These are phyloP conservation scores for Syngnathus floridae DNA, from an alignment of 2,113 vertebrate species.

Conservation along the genomic window DNA sequence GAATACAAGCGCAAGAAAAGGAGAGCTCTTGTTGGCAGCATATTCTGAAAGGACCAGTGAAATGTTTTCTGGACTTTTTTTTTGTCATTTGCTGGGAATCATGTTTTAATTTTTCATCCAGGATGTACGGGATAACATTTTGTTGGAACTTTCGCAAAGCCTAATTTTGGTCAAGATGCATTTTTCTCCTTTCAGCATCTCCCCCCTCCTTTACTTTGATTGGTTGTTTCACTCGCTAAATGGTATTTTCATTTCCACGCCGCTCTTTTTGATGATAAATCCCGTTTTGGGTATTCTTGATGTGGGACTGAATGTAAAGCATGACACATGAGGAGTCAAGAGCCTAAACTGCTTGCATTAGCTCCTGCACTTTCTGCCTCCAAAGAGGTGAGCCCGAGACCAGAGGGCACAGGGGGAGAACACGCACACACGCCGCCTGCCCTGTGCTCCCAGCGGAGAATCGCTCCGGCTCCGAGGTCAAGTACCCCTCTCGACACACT, in stretches of 20 bases:
- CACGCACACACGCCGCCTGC: slow-evolving; percentile 19
- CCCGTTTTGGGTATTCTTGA: slow-evolving; percentile 34
- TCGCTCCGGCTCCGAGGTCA: slow-evolving; percentile 58
- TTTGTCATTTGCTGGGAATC: slow-evolving; percentile 48
- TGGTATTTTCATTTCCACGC: slow-evolving; percentile 21
- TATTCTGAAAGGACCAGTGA: slow-evolving; percentile 32
- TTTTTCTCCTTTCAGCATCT: slow-evolving; percentile 43
- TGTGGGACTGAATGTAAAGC: slow-evolving; percentile 61
- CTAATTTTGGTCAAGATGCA: slow-evolving; percentile 25
- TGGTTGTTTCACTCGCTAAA: slow-evolving; percentile 14
- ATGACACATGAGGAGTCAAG: slow-evolving; percentile 30
- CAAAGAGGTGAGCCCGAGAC: slow-evolving; percentile 35
- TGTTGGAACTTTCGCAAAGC: slow-evolving; percentile 36
- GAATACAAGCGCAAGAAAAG: slow-evolving; percentile 32
- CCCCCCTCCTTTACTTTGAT: slow-evolving; percentile 13
- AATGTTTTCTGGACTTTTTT: slow-evolving; percentile 20
- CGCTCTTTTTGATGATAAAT: slow-evolving; percentile 29
- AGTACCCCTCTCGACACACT: slow-evolving; percentile 52
- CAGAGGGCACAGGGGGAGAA: slow-evolving; percentile 17
- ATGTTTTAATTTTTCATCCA: slow-evolving; percentile 15
- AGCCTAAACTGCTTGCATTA: slow-evolving; percentile 25
- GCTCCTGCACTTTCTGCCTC: slow-evolving; percentile 51
- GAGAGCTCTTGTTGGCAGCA: slow-evolving; percentile 44
- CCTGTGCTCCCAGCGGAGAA: slow-evolving; percentile 43
- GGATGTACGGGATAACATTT: slow-evolving; percentile 24